Conservation (phyloP, 2,797 vertebrate genomes). For the Pseudochirops cupreus region DNA sequence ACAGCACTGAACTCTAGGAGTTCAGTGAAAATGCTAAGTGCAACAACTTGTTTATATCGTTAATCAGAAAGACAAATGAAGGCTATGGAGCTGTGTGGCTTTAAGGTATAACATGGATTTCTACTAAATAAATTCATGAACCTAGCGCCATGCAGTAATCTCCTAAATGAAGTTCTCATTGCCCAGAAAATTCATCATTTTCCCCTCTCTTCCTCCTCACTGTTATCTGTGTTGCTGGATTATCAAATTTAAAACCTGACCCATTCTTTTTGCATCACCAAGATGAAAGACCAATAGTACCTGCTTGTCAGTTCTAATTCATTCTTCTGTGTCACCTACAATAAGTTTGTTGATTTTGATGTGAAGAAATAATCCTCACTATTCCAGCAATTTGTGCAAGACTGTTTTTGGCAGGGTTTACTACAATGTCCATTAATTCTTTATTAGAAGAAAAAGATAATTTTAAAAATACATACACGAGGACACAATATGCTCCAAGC, state of each 20-base stretch:
- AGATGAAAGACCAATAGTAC: not conserved
- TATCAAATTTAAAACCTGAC: conserved; percentile 21
- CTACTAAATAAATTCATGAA: conserved; percentile 18
- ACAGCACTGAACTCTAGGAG: not conserved
- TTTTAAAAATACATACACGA: not conserved
- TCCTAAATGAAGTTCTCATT: not conserved
- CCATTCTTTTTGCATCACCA: not conserved
- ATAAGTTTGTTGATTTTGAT: conserved; percentile 16
- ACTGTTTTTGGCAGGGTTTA: not conserved
- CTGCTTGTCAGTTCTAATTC: not conserved
- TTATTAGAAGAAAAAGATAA: not conserved
- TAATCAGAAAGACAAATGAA: conserved; percentile 32
- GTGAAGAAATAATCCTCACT: not conserved
- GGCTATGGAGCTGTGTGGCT: not conserved
- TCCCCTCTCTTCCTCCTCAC: not conserved
- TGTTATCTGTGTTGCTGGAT: not conserved
- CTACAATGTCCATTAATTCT: not conserved
- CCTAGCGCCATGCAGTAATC: not conserved
- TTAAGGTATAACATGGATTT: not conserved
- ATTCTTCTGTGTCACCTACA: conserved; percentile 4
- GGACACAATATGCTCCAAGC: not conserved
- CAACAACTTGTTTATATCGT: conserved; percentile 41
- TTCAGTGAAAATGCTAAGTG: not conserved
- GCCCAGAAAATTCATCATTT: not conserved
- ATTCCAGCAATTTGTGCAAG: conserved; percentile 30